These are phyloP conservation scores for Nyctibius bracteatus DNA, from an alignment of 2,113 vertebrate species.

Conservation along the genomic window DNA sequence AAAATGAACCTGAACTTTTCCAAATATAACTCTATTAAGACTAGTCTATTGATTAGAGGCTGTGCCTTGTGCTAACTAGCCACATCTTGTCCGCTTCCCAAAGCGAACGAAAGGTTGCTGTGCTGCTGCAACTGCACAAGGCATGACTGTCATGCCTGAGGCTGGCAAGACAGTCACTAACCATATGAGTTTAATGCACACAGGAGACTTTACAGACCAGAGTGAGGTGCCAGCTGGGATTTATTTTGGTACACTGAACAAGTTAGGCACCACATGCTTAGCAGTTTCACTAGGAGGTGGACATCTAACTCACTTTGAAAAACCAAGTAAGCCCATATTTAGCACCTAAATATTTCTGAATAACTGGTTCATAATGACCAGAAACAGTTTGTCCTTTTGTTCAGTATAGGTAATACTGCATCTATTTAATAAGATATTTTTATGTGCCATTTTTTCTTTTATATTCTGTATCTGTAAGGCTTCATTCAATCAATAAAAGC, in stretches of 20 bases:
- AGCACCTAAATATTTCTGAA: not conserved
- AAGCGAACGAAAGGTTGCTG: accelerated
- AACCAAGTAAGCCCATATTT: not conserved
- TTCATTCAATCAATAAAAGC: not conserved
- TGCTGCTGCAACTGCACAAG: not conserved
- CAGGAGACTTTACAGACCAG: not conserved
- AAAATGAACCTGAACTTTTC: not conserved
- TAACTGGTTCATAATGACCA: not conserved
- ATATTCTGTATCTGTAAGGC: not conserved
- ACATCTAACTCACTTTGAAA: not conserved
- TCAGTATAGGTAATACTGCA: not conserved
- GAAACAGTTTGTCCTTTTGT: not conserved
- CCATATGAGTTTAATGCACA: not conserved
- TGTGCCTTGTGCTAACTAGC: not conserved
- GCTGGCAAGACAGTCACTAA: not conserved
- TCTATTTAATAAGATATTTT: not conserved
- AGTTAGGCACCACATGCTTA: not conserved
- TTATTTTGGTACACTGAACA: not conserved
- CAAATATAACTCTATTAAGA: not conserved
- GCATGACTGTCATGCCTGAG: too few species aligned
- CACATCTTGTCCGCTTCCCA: not conserved
- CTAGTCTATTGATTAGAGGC: not conserved
- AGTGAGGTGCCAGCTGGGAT: not conserved
- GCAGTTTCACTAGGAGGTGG: not conserved
- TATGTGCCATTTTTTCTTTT: not conserved